Base-by-base conservation (phyloP, 2,113 vertebrate genomes). In the Edolisoma coerulescens region DNA sequence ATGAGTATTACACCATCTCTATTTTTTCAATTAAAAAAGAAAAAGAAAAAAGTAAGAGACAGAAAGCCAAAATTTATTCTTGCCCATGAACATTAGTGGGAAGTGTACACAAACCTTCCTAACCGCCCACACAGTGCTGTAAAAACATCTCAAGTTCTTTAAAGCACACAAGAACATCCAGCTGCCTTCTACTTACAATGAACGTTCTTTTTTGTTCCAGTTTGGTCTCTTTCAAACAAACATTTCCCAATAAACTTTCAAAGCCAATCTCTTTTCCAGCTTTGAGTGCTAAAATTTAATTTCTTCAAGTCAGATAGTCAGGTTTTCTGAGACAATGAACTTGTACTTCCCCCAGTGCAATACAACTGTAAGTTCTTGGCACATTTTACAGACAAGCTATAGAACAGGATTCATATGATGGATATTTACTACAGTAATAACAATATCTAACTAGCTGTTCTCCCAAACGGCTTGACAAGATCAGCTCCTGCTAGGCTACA, bases 161-260 rank as follows among this genome's bases (percentile, higher is more conserved):
- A 89, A 96, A 61, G 13, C 54, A 89, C 24, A 80, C 6, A 11
- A 81, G 93, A 96, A 90, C 76, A 91, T 79, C 89, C 94, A 96
- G 80, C 59, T 90, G 73, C 84, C 96, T 80, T 95, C 45, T 91
- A 93, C 81, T 96, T 91, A 92, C 47, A 59, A 26, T 75, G 13
- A 47, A 37, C 21, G 10, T 8, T 81, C 61, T 39, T 77, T 94
- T 86, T 78, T 42, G 15, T 84, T 86, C 14, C 76, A 63, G 33
- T 71, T 68, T 60, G 21, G 47, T 84, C 24, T 85, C 81, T 86
- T 77, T 44, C 78, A 96, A 63, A 44, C 78, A 96, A 63, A 44
- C 39, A 61, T 53, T 95, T 83, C 76, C 67, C 68, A 83, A 54
- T 30, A 47, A 93, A 77, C 18, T 49, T 84, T 52, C 77, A 86